Evolutionary conservation across 2,888 invertebrate species (phyloP), one percentile per base, ranked within the genome.

Genomic region (Esperia sulphurella): DNA sequence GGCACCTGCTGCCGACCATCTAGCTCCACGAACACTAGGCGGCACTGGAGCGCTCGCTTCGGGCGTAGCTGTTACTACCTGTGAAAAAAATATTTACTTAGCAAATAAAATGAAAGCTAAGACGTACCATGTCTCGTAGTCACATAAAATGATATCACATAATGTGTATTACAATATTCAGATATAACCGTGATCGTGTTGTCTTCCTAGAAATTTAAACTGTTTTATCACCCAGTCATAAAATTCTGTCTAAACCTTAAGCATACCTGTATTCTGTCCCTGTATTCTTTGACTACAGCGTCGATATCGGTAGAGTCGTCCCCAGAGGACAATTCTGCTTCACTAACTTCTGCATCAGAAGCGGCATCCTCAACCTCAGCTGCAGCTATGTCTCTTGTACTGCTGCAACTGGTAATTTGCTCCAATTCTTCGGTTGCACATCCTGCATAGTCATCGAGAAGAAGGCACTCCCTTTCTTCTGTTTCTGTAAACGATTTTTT

Each of bases 301-400:
- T 95, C 95, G 47, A 95, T 94, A 63, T 95, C 95, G 1, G 95
- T 95, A 0, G 94, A 94, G 55, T 92, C 93, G 54, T 93, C 93
- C 21, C 88, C 89, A 1, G 89, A 89, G 3, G 87, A 83, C 21
- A 86, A 55, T n/a, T 93, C 93, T n/a, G 83, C 89, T 39, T 91
- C 91, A 56, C 91, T 91, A 14, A 88, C 92, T 52, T 86, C 86
- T 0, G 67, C 71, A 13, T 90, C 89, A 6, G 88, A 89, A 0
- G 63, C 71, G 0, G 74, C 76, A 37, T 86, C 85, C n/a, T 71
- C 77, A 1, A 76, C 75, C 41, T 82, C 83, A 28, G 73, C 78
- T 1, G 71, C 71, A 0, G 77, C 72, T 42, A 79, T 58, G 39
- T 71, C 71, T 42, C 72, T 66, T 5, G 68, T 59, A 3, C 72